These are phyloP conservation scores for Chymomyza caudatula DNA, from an alignment of 2,888 invertebrate genomes.

Conservation along the genomic window DNA sequence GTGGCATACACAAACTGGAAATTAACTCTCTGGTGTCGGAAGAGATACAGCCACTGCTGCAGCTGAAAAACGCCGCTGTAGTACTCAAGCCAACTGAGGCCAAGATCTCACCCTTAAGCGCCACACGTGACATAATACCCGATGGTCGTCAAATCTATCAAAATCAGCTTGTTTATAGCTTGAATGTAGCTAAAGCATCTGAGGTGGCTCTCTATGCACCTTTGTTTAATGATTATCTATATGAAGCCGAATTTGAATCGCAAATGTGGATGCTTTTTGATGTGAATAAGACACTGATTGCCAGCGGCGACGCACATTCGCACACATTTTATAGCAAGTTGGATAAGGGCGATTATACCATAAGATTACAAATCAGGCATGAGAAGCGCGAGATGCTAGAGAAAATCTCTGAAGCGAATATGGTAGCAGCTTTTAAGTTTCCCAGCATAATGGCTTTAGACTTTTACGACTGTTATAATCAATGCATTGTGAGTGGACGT, in stretches of 20 bases:
- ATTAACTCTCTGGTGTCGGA: constrained; percentile 84
- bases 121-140: constrained; percentile 90
- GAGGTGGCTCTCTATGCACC: constrained; percentile 90
- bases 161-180: constrained; percentile 90
- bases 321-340: constrained; percentile 87
- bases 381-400: constrained; percentile 92
- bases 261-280: constrained; percentile 98
- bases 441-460: constrained; percentile 85
- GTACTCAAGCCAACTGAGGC: constrained; percentile 88
- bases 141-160: constrained; percentile 94
- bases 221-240: constrained; percentile 90
- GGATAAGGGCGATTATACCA: constrained; percentile 95
- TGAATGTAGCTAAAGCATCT: constrained; percentile 88
- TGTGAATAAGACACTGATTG: constrained; percentile 90
- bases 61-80: constrained; percentile 86
- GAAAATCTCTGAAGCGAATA: constrained; percentile 87
- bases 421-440: constrained; percentile 88
- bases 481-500: constrained; percentile 82
- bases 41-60: constrained; percentile 87
- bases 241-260: constrained; percentile 97
- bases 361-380: constrained; percentile 93
- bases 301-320: constrained; percentile 93
- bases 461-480: constrained; percentile 81
- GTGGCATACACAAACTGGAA: constrained; percentile 86
- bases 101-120: constrained; percentile 87